A percentile compares a stretch with the other conserved stretches of the same genome.
These are phyloP conservation scores for Macrotrachela quadricornifera DNA, from an alignment of 1,140 invertebrate species.

Conservation along the genomic window DNA sequence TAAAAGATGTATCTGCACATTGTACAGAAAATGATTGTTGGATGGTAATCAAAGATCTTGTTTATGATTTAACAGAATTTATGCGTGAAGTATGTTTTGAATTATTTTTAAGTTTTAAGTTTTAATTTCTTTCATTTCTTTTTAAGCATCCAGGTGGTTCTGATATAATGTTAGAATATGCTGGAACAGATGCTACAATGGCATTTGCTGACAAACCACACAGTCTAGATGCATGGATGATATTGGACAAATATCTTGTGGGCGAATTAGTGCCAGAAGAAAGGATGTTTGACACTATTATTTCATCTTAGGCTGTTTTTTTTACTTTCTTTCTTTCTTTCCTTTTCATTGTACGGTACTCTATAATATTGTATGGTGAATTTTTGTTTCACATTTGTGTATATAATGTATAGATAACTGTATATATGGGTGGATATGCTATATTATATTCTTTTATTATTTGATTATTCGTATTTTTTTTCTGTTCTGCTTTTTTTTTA, in stretches of 20 bases:
- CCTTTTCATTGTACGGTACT: no score
- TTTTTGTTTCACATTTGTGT: no score
- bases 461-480: no score
- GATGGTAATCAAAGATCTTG: slow-evolving; percentile 18
- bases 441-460: no score
- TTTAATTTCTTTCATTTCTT: no score
- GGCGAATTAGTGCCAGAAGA: slow-evolving; percentile 6
- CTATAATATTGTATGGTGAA: no score
- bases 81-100: neutral
- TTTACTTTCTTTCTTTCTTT: no score
- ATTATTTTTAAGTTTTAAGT: no score
- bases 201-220: slow-evolving; percentile 8
- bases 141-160: slow-evolving; percentile 58
- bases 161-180: slow-evolving; percentile 60
- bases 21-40: slow-evolving; percentile 16
- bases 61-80: slow-evolving; percentile 21
- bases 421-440: no score
- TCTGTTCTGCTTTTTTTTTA: no score
- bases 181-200: slow-evolving; percentile 46
- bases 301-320: no score
- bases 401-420: no score
- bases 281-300: neutral
- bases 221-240: neutral
- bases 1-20: slow-evolving; percentile 16
- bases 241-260: slow-evolving; percentile 5